Percentiles rank a stretch among this genome's conserved stretches.
These are phyloP conservation scores for Schizothorax lantsangensis DNA, from an alignment of 2,797 vertebrate genomes.

Conservation along the genomic window DNA sequence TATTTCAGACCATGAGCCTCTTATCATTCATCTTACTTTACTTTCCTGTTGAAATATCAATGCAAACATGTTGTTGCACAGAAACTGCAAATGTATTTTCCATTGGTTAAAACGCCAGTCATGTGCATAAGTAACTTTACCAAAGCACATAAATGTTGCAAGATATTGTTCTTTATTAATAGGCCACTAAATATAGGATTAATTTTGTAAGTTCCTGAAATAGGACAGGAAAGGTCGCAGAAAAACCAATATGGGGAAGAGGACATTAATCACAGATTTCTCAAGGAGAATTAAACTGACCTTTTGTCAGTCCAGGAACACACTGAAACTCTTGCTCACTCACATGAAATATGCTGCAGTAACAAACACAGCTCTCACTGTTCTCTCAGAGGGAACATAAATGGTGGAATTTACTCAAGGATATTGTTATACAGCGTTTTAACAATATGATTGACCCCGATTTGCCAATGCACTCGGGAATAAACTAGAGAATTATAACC, in stretches of 20 bases:
- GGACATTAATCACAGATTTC: constrained; percentile 63
- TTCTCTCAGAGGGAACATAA: constrained; percentile 29
- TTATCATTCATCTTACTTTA: constrained; percentile 18
- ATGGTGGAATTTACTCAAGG: constrained; percentile 32
- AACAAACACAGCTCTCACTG: constrained; percentile 31
- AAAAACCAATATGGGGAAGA: constrained; percentile 58
- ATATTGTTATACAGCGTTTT: constrained; percentile 16
- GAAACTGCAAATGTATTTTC: not conserved
- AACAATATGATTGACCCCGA: constrained; percentile 27
- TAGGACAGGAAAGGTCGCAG: constrained; percentile 54
- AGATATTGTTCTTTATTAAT: constrained; percentile 56
- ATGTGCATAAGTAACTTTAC: not conserved
- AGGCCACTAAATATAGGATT: constrained; percentile 46
- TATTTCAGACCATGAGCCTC: not conserved
- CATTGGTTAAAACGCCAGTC: not conserved
- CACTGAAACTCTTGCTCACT: constrained; percentile 43
- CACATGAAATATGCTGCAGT: constrained; percentile 37
- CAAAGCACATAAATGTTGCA: constrained; percentile 25
- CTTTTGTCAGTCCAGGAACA: constrained; percentile 52
- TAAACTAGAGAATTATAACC: not conserved
- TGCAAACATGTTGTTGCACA: not conserved
- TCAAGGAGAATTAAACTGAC: constrained; percentile 60
- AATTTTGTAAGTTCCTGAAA: constrained; percentile 48
- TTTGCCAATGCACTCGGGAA: not conserved
- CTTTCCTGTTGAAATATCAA: not conserved